These are phyloP conservation scores for Clarias macrocephalus DNA, from an alignment of 2,113 vertebrate species.

Conservation along the genomic window DNA sequence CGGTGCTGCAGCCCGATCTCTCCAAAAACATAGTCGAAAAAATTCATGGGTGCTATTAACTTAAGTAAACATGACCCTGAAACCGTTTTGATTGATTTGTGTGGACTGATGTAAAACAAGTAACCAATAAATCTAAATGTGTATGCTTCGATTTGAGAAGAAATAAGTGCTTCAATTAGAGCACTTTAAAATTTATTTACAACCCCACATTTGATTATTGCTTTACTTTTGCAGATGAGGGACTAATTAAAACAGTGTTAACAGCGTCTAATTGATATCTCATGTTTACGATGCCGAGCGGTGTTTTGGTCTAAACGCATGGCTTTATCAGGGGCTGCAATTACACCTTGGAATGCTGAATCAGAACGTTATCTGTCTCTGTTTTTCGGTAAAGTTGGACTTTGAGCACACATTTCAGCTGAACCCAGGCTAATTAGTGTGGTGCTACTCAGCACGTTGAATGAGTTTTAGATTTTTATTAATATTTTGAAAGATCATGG, in stretches of 20 bases:
- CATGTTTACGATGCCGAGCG: slow-evolving; percentile 48
- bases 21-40: slow-evolving; percentile 31
- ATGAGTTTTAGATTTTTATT: background rate
- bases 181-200: slow-evolving; percentile 56
- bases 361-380: slow-evolving; percentile 24
- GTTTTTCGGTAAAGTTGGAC: slow-evolving; percentile 57
- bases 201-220: slow-evolving; percentile 53
- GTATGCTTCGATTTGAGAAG: slow-evolving; percentile 39
- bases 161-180: slow-evolving; percentile 52
- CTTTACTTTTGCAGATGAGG: slow-evolving; percentile 50
- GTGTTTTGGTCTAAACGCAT: slow-evolving; percentile 50
- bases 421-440: slow-evolving; percentile 26
- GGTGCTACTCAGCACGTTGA: background rate
- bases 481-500: background rate
- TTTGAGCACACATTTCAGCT: slow-evolving; percentile 59
- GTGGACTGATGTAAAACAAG: slow-evolving; percentile 34
- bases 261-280: slow-evolving; percentile 52
- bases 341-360: slow-evolving; percentile 62
- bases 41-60: slow-evolving; percentile 49
- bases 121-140: slow-evolving; percentile 38
- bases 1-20: slow-evolving; percentile 19
- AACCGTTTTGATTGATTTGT: slow-evolving; percentile 49
- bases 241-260: slow-evolving; percentile 51
- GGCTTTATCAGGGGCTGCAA: slow-evolving; percentile 64
- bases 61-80: slow-evolving; percentile 49